Conservation (phyloP, 2,888 invertebrate species). For the Emmelina monodactyla region DNA sequence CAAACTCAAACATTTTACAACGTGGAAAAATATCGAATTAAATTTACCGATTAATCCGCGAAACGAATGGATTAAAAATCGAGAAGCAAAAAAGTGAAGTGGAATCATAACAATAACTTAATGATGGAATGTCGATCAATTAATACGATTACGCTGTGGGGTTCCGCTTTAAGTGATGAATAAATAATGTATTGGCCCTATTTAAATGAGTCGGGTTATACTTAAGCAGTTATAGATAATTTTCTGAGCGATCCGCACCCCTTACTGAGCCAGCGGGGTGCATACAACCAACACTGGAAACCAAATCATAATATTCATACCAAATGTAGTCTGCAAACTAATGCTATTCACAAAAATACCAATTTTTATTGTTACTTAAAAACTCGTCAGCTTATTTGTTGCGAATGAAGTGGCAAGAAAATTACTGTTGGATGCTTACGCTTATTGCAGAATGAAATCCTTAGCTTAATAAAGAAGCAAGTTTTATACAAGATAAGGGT, state of each 20-base stretch:
- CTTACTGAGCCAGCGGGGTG: conserved; percentile 26
- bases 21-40: conserved; percentile 8
- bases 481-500: conserved; percentile 43
- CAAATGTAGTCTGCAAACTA: too few species aligned
- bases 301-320: too few species aligned
- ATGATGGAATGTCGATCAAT: conserved; percentile 50
- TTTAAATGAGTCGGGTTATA: conserved; percentile 36
- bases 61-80: neutral
- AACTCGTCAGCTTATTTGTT: conserved; percentile 40
- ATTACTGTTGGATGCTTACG: conserved; percentile 41
- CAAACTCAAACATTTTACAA: too few species aligned
- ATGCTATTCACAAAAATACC: too few species aligned
- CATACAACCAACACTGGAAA: too few species aligned
- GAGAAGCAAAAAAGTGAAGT: conserved; percentile 25
- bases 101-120: conserved; percentile 34
- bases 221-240: conserved; percentile 3
- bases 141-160: conserved; percentile 42
- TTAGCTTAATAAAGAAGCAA: conserved; percentile 47
- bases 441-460: conserved; percentile 37
- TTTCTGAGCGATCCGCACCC: neutral
- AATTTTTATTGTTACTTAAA: too few species aligned
- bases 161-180: conserved; percentile 39
- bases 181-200: conserved; percentile 47
- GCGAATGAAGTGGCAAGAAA: conserved; percentile 38
- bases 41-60: neutral